Conservation (phyloP, 2,113 vertebrate species). For the Balaenoptera acutorostrata region DNA sequence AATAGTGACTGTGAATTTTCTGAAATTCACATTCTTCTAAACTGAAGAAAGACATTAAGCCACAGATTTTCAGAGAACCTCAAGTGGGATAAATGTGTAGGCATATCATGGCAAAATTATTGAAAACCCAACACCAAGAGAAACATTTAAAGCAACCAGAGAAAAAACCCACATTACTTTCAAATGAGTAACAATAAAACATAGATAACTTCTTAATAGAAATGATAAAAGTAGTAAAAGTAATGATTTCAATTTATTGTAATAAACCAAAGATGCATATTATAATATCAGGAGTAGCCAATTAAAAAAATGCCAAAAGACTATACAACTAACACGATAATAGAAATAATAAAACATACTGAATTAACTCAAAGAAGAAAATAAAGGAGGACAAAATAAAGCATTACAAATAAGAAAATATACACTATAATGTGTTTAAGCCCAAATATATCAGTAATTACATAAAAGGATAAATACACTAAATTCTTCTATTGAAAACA, state of each 20-base stretch:
- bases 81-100: background rate
- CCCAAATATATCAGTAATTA: background rate
- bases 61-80: constrained; percentile 18
- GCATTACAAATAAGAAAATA: background rate
- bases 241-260: background rate
- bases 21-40: background rate
- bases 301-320: background rate
- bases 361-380: background rate
- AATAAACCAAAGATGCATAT: background rate
- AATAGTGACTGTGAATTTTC: background rate
- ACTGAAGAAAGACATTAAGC: background rate
- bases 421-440: background rate
- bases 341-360: background rate
- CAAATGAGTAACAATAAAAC: constrained; percentile 17
- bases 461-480: background rate
- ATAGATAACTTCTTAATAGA: background rate
- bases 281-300: background rate
- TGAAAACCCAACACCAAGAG: background rate
- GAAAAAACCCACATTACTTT: background rate
- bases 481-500: background rate
- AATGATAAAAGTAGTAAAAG: background rate
- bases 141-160: background rate
- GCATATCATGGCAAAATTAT: background rate
- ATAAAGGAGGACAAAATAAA: background rate
- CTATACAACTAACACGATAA: background rate